Percentiles rank a stretch among this genome's conserved stretches.
Evolutionary conservation across 2,888 invertebrate genomes (phyloP).

Genomic region (Patella depressa): DNA sequence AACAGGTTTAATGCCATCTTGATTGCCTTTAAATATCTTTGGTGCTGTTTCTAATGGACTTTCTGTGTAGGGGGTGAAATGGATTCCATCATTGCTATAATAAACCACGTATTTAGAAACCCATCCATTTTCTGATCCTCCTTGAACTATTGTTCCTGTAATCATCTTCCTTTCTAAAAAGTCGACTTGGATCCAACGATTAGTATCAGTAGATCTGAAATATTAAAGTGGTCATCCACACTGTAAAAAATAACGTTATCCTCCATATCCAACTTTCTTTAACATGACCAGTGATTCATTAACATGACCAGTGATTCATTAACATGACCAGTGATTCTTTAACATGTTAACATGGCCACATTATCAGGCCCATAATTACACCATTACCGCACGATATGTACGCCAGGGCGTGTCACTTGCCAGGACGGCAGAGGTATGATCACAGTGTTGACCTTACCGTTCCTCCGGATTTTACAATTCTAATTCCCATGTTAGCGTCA

Average conservation of each 20-base stretch:
- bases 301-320: too few species aligned
- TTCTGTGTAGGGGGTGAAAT: slow-evolving; percentile 42
- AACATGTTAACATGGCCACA: too few species aligned
- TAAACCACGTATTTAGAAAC: slow-evolving; percentile 46
- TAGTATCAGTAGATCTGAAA: slow-evolving; percentile 42
- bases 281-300: too few species aligned
- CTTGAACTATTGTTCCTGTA: slow-evolving; percentile 50
- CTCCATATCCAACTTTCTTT: too few species aligned
- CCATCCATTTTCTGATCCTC: slow-evolving; percentile 43
- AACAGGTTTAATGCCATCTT: slow-evolving; percentile 42
- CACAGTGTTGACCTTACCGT: too few species aligned
- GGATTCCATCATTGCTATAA: slow-evolving; percentile 50
- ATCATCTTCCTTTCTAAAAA: slow-evolving; percentile 54
- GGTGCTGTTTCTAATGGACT: slow-evolving; percentile 35
- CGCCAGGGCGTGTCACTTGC: too few species aligned
- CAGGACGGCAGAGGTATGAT: too few species aligned
- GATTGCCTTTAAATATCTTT: slow-evolving; percentile 46
- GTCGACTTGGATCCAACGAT: slow-evolving; percentile 55
- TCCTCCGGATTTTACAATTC: too few species aligned
- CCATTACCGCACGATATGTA: too few species aligned
- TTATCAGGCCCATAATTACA: too few species aligned
- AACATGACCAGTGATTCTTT: too few species aligned
- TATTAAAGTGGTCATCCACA: neutral
- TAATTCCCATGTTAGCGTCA: too few species aligned
- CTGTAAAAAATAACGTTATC: neutral